These are phyloP conservation scores for Pseudois nayaur DNA, from an alignment of 2,113 vertebrate genomes.

Conservation along the genomic window DNA sequence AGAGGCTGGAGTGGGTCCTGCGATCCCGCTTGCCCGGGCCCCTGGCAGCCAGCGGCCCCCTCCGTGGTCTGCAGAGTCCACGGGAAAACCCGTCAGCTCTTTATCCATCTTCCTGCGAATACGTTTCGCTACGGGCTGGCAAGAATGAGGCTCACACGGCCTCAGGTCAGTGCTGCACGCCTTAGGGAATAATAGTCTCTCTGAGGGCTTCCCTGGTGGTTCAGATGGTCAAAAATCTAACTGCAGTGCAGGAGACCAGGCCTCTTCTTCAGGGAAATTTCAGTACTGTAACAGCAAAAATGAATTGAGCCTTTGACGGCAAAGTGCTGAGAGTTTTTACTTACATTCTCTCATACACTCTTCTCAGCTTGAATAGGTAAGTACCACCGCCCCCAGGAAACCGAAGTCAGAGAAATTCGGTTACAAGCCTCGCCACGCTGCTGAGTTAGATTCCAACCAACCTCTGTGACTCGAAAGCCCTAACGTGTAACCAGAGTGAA, in stretches of 20 bases:
- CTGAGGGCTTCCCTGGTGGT: background rate
- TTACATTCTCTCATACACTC: background rate
- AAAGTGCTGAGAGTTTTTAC: background rate
- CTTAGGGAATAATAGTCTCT: background rate
- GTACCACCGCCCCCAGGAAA: background rate
- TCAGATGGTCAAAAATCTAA: background rate
- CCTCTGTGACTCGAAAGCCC: background rate
- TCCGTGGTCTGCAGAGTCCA: accelerated
- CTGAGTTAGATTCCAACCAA: background rate
- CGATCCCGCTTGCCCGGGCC: accelerated
- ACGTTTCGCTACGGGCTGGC: background rate
- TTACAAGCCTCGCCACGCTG: background rate
- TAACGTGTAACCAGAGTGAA: background rate
- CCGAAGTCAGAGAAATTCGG: background rate
- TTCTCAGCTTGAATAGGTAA: background rate
- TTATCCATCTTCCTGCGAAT: background rate
- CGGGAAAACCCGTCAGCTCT: background rate
- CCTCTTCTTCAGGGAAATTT: background rate
- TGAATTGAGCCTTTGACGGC: background rate
- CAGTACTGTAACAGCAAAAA: background rate
- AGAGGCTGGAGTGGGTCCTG: background rate
- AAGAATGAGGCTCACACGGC: background rate
- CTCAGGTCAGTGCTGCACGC: background rate
- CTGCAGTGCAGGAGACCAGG: background rate
- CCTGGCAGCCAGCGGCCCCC: too few relatives aligned